Evolutionary conservation across 2,888 invertebrate genomes (phyloP).

Genomic region (Tenthredo distinguenda): DNA sequence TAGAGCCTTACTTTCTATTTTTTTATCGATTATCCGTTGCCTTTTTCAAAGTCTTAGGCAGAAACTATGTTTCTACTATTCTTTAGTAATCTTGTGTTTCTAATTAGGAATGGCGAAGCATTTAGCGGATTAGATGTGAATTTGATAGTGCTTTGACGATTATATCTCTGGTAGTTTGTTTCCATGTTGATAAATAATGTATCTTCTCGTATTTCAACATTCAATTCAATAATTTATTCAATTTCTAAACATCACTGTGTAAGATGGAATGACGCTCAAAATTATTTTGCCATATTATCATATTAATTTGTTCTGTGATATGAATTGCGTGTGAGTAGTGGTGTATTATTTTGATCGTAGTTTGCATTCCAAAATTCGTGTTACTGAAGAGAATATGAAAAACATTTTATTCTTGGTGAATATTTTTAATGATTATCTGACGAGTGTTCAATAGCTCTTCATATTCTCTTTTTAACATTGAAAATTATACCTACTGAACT

Average conservation of each 20-base stretch:
- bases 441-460: neutral
- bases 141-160: neutral
- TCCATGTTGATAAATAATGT: conserved; percentile 10
- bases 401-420: neutral
- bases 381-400: neutral
- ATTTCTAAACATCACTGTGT: neutral
- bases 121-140: neutral
- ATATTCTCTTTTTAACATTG: neutral
- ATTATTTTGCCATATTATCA: conserved; percentile 5
- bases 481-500: neutral
- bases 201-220: conserved; percentile 3
- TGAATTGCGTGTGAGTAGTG: conserved; percentile 40
- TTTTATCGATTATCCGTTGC: neutral
- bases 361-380: neutral
- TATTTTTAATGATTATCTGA: neutral
- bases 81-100: neutral
- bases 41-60: neutral
- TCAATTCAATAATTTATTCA: neutral
- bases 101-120: neutral
- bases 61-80: neutral
- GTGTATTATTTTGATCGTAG: conserved; percentile 38
- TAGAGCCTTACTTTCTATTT: neutral
- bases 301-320: conserved; percentile 29
- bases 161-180: neutral
- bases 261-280: neutral